Base-by-base conservation (phyloP, 2,797 vertebrate genomes). In the Cetoscarus ocellatus region DNA sequence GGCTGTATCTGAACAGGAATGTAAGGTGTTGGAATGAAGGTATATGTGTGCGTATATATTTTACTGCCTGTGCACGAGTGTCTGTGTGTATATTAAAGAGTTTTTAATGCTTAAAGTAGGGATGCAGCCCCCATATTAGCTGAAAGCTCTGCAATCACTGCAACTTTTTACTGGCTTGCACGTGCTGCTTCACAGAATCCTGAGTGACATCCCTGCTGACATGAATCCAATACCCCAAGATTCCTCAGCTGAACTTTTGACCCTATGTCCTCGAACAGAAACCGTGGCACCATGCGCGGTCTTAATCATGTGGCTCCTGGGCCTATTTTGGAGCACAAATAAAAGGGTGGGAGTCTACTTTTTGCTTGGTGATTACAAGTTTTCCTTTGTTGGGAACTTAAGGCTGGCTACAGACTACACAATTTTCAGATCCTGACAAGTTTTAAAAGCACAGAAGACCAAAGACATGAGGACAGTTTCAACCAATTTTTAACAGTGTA, bases 201-300 rank as follows among this genome's bases (percentile, higher is more conserved):
- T 62, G 73, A 80, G 61, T 81, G 80, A 78, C 89, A 91, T 93
- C 93, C 82, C 81, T 86, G 86, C 85, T 92, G 90, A 93, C 84
- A 77, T 84, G 89, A 88, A 84, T 75, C 17, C 69, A 91, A 91
- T 87, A 90, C 90, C 82, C 60, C 89, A 90, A 93, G 86, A 93
- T 91, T 93, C 88, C 79, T 87, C 80, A 72, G 88, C 87, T 94
- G 88, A 92, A 94, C 91, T 86, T 89, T 88, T 91, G 90, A 92
- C 92, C 90, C 75, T 50, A 68, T 75, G 70, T 91, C 78, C 75
- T 77, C 60, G 75, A 84, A 80, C 83, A 89, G 73, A 91, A 88
- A 86, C 79, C 64, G 13, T 84, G 75, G 83, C 83, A 75, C 70
- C 50, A 81, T 12, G 48, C 69, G 84, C 72, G 57, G 49, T 80